A percentile compares a stretch with the other conserved stretches of the same genome.
Evolutionary conservation across 2,797 vertebrate species (phyloP).

Genomic region (Anniella stebbinsi): DNA sequence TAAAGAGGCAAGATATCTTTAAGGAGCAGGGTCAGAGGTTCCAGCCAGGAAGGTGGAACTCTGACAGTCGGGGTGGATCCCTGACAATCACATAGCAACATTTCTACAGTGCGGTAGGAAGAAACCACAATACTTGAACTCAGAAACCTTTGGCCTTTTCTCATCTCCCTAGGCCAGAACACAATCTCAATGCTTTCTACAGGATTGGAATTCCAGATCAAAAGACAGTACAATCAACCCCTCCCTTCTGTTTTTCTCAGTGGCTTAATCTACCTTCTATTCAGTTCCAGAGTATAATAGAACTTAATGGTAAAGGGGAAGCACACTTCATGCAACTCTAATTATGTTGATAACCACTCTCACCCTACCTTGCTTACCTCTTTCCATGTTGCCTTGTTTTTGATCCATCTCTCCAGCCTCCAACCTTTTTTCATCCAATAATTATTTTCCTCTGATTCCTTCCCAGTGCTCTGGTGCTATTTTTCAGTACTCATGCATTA

Average conservation of each 20-base stretch:
- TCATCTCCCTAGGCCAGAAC: not conserved
- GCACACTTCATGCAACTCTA: not conserved
- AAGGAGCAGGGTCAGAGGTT: too few species aligned
- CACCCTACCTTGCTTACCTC: too few species aligned
- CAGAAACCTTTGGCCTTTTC: not conserved
- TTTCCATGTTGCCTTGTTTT: too few species aligned
- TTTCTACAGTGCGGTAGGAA: not conserved
- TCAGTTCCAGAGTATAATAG: not conserved
- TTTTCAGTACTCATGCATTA: too few species aligned
- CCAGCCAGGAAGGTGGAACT: too few species aligned
- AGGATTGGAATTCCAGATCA: not conserved
- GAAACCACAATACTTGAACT: not conserved
- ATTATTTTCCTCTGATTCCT: too few species aligned
- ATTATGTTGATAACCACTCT: not conserved
- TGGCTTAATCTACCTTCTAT: not conserved
- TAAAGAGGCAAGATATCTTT: too few species aligned
- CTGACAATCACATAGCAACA: not conserved
- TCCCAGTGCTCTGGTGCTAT: too few species aligned
- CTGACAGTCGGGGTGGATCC: too few species aligned
- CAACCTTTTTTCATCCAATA: too few species aligned
- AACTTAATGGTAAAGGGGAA: not conserved
- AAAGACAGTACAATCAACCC: too few species aligned
- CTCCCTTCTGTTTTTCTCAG: not conserved
- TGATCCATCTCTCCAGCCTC: too few species aligned
- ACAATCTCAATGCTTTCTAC: not conserved